A percentile compares a stretch with the other conserved stretches of the same genome.
phyloP scores from a whole-genome alignment of 2,113 vertebrate species.

The Rhabdomys dilectus region DNA sequence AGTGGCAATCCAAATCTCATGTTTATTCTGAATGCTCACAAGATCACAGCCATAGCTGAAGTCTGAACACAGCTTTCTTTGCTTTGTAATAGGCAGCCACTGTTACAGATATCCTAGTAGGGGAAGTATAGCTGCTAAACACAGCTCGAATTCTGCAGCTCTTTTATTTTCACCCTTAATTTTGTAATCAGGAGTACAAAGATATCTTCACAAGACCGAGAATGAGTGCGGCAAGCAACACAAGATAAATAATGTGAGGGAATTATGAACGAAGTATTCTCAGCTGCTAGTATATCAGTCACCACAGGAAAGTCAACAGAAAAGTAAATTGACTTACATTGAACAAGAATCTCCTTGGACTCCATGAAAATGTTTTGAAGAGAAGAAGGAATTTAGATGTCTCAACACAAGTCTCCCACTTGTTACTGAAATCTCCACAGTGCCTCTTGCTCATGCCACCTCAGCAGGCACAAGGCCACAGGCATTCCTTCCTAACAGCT shows the following conservation, averaged over 20 bases:
- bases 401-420: constrained; percentile 82
- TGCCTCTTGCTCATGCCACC: constrained; percentile 84
- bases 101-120: background rate
- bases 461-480: constrained; percentile 82
- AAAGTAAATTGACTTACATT: constrained; percentile 92
- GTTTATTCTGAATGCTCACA: constrained; percentile 28
- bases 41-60: background rate
- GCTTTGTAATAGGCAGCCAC: constrained; percentile 20
- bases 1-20: constrained; percentile 46
- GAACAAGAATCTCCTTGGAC: constrained; percentile 91
- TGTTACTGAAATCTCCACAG: constrained; percentile 85
- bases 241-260: constrained; percentile 58
- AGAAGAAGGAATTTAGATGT: constrained; percentile 82
- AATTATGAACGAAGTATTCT: constrained; percentile 70
- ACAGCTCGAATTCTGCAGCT: constrained; percentile 1
- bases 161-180: constrained; percentile 20
- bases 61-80: constrained; percentile 13
- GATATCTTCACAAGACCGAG: constrained; percentile 45
- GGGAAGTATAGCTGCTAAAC: constrained; percentile 55
- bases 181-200: constrained; percentile 11
- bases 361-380: constrained; percentile 89
- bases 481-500: constrained; percentile 86
- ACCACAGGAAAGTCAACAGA: constrained; percentile 68
- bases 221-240: constrained; percentile 61
- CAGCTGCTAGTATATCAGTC: constrained; percentile 65